Base-by-base conservation (phyloP, 2,888 invertebrate species). In the Dynastes grantii region DNA sequence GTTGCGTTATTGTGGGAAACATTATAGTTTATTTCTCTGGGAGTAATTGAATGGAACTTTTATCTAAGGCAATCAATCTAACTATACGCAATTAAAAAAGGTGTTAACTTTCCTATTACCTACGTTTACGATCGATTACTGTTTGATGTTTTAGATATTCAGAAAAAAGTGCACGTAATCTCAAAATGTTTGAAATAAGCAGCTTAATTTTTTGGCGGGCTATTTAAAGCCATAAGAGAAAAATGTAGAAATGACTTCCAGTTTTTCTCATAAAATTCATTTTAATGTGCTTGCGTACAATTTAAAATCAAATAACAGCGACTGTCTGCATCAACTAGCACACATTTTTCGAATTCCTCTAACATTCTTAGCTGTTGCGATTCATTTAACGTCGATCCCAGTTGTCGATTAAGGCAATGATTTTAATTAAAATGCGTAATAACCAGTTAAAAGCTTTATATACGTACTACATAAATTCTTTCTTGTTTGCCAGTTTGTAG, bases 381-480 rank as follows among this genome's bases (percentile, higher is more conserved):
- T 49, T 68, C 67, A 49, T 68, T 49, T 29, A 68, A 29, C 51
- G 22, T 51, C 27, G 51, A 68, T 49, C 29, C 6, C 3, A 11
- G 11, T 68, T 68, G 51, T 68, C 51, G 51, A 68, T 68, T 51
- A 22, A 45, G 27, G 29, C 68, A 13, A 29, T 49, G 40, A 68
- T 51, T 68, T 51, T 68, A 68, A 68, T 53, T 68, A 68, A 68
- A 68, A 68, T 51, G 29, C 27, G 51, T 29, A 29, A 68, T 68
- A 51, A 68, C 51, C 29, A 68, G 27, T 68, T 68, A 68, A 51
- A 51, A 27, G 68, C 16, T 29, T 68, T 51, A 51, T 49, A 29
- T 68, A 65, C 13, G 0, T 55, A 40, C 65, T 65, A 65, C 65
- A 65, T 65, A 65, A 32, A 65, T 65, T 40, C 40, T 40, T 40